Percentiles rank a stretch among this genome's conserved stretches.
phyloP scores from a whole-genome alignment of 2,797 vertebrate genomes.

The Somateria mollissima region DNA sequence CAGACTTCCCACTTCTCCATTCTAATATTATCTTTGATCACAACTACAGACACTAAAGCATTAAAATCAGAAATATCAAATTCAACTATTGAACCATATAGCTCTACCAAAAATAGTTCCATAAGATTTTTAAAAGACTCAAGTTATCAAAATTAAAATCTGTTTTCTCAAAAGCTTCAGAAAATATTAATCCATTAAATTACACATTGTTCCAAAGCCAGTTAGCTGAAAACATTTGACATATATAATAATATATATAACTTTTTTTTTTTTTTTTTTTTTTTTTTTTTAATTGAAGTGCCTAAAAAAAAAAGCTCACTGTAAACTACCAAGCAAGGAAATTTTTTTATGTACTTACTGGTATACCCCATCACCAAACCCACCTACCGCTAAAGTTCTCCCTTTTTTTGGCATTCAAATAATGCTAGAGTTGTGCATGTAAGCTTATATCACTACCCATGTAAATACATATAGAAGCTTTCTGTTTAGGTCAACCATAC shows the following conservation, averaged over 20 bases:
- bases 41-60: neutral
- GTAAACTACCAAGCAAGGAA: neutral
- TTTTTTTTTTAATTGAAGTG: neutral
- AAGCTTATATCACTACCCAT: neutral
- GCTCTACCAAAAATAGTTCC: neutral
- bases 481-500: neutral
- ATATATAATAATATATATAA: neutral
- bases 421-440: neutral
- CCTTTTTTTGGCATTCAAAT: neutral
- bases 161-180: neutral
- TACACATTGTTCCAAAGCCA: neutral
- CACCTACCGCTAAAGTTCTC: neutral
- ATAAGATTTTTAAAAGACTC: neutral
- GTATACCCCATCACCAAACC: neutral
- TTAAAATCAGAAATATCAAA: neutral
- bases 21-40: neutral
- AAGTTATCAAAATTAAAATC: neutral
- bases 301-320: neutral
- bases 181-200: neutral
- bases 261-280: no score
- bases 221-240: neutral
- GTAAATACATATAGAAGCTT: fast-evolving
- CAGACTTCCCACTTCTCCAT: neutral
- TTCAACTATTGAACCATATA: neutral
- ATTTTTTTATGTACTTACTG: neutral